phyloP scores from a whole-genome alignment of 2,888 invertebrate species.

The Coecobrya sp. region DNA sequence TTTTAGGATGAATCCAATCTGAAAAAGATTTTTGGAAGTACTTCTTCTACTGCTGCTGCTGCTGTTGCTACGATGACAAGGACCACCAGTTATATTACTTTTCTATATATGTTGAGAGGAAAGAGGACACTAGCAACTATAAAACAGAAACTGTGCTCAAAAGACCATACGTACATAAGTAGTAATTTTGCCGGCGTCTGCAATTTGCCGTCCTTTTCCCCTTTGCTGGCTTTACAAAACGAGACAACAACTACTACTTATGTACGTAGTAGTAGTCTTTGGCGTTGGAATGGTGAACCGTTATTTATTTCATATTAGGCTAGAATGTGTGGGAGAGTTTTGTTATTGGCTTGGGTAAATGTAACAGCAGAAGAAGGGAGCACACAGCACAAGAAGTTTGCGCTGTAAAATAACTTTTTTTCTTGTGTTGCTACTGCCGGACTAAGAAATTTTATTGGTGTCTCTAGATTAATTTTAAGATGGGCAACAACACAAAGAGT shows the following conservation, averaged over 20 bases:
- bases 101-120: not conserved
- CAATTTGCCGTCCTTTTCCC: conserved; percentile 1
- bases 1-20: conserved; percentile 37
- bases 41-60: not conserved
- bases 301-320: conserved; percentile 51
- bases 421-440: not conserved
- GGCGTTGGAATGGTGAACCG: conserved; percentile 40
- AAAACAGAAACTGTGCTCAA: not conserved
- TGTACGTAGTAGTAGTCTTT: not conserved
- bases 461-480: conserved; percentile 72
- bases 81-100: not conserved
- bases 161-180: not conserved
- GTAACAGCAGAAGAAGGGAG: not conserved
- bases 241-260: not conserved
- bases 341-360: not conserved
- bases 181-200: conserved; percentile 47
- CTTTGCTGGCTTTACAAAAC: not conserved
- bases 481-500: conserved; percentile 50
- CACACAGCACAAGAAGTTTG: conserved; percentile 14
- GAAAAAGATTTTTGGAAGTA: conserved; percentile 10
- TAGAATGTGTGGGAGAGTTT: not conserved
- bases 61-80: not conserved
- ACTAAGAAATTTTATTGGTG: conserved; percentile 67
- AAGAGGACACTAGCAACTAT: not conserved
- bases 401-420: conserved; percentile 50